Evolutionary conservation across 2,888 invertebrate species (phyloP).

Genomic region (Cheilosia grossa): DNA sequence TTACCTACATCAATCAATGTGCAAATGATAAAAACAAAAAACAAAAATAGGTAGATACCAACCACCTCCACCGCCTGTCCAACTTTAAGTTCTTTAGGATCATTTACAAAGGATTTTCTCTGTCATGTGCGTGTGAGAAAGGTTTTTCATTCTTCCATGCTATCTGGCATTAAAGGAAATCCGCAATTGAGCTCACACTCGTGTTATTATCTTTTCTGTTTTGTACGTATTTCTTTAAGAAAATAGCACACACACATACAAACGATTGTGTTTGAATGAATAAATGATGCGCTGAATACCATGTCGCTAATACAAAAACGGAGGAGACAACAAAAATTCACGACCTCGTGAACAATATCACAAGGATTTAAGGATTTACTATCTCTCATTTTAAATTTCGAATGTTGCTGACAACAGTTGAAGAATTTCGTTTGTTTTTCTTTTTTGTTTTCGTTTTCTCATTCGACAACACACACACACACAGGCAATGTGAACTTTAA

Average conservation of each 20-base stretch:
- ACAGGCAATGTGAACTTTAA: neutral
- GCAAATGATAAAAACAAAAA: neutral
- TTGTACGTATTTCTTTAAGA: neutral
- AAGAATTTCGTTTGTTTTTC: conserved; percentile 9
- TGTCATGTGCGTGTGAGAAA: conserved; percentile 16
- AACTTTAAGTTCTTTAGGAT: conserved; percentile 31
- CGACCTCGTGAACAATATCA: conserved; percentile 51
- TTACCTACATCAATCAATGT: conserved; percentile 34
- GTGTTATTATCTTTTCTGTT: neutral
- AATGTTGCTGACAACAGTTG: conserved; percentile 11
- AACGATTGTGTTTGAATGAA: neutral
- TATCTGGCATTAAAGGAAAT: conserved; percentile 13
- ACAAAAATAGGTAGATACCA: neutral
- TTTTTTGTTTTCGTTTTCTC: neutral
- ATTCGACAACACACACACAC: neutral
- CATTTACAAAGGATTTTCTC: conserved; percentile 48
- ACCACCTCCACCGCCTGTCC: conserved; percentile 2
- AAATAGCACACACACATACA: neutral
- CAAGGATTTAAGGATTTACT: conserved; percentile 43
- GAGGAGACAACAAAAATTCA: conserved; percentile 32
- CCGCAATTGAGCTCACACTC: conserved; percentile 16
- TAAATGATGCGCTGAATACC: conserved; percentile 13
- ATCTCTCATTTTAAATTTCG: conserved; percentile 10
- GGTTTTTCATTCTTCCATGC: neutral
- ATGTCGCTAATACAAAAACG: neutral